phyloP scores from a whole-genome alignment of 37 sponge, comb jelly and placozoan genomes.

The Haliclona indistincta region DNA sequence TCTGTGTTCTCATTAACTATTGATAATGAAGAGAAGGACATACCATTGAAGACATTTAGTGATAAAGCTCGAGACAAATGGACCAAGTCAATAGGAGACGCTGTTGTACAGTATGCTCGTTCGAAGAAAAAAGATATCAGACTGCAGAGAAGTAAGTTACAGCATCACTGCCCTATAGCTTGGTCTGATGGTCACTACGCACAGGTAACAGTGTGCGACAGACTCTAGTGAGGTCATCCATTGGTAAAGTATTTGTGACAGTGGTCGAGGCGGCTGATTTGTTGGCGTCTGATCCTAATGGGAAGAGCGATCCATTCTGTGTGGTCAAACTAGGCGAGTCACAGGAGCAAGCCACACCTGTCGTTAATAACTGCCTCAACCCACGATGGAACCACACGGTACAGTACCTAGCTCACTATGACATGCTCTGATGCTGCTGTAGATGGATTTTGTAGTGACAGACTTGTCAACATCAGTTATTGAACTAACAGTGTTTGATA shows the following conservation, averaged over 20 bases:
- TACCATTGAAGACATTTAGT: conserved; percentile 52
- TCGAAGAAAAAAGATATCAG: conserved; percentile 50
- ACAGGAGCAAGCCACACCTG: conserved; percentile 65
- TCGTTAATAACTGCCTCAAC: conserved; percentile 45
- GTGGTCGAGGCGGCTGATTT: conserved; percentile 71
- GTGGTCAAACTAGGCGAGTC: conserved; percentile 53
- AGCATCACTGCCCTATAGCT: neutral
- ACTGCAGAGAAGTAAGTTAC: conserved; percentile 8
- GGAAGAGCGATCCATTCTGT: conserved; percentile 84
- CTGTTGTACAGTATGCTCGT: conserved; percentile 36
- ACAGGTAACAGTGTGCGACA: neutral
- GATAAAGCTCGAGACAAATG: conserved; percentile 59
- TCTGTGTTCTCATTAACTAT: conserved; percentile 1
- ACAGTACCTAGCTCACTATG: neutral
- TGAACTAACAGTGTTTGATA: conserved; percentile 79
- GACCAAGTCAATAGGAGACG: conserved; percentile 51
- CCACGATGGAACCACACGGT: conserved; percentile 84
- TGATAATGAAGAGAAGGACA: conserved; percentile 58
- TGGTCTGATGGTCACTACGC: neutral
- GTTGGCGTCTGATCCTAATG: conserved; percentile 45
- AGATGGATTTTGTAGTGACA: conserved; percentile 66
- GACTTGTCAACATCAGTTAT: conserved; percentile 52
- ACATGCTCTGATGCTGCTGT: neutral
- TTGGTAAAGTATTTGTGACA: conserved; percentile 15
- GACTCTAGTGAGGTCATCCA: neutral